Evolutionary conservation across 1,140 invertebrate species (phyloP), one percentile per base, ranked within the genome.

Genomic region (Heliconius eleuchia): DNA sequence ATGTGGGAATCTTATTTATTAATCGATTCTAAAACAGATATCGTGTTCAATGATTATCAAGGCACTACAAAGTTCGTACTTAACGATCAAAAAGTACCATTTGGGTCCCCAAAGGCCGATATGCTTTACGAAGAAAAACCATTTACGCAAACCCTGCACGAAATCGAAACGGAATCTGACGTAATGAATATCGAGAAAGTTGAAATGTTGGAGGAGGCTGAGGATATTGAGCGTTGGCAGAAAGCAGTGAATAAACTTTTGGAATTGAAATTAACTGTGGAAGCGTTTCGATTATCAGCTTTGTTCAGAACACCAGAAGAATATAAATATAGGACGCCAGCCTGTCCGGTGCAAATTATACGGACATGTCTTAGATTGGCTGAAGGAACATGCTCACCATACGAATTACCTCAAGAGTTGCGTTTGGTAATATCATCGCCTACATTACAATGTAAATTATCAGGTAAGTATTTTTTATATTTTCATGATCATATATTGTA

Each of bases 1-100:
- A 96, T 96, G 94, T 96, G 95, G 95, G 86, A 88, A 18, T 88
- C 92, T 0, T 96, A 94, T 86, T 92, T 95, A 73, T 83, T 85
- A 75, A 85, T 82, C 71, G 90, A 93, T 39, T 30, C 52, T 18
- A 77, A 55, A 78, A 87, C 23, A 83, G 85, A 52, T 81, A 37
- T 81, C 93, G 75, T 89, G 91, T 76, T 84, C 2, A 88, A 92
- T 34, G 89, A 85, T 52, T 91, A 91, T 34, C 80, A 90, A n/a
- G 88, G 86, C 37, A 95, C 92, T 1, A 79, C 90, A 60, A 88
- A 91, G 72, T 94, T 88, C 79, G 84, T 94, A 50, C 77, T 92
- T 9, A 91, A 87, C 57, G 89, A 89, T 27, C 92, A 94, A 74
- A 92, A 88, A 70, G 89, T 92, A 73, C 79, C 81, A 6, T 88